Evolutionary conservation across 1,140 invertebrate genomes (phyloP), one percentile per base, ranked within the genome.

Genomic region (Drosophila littoralis): DNA sequence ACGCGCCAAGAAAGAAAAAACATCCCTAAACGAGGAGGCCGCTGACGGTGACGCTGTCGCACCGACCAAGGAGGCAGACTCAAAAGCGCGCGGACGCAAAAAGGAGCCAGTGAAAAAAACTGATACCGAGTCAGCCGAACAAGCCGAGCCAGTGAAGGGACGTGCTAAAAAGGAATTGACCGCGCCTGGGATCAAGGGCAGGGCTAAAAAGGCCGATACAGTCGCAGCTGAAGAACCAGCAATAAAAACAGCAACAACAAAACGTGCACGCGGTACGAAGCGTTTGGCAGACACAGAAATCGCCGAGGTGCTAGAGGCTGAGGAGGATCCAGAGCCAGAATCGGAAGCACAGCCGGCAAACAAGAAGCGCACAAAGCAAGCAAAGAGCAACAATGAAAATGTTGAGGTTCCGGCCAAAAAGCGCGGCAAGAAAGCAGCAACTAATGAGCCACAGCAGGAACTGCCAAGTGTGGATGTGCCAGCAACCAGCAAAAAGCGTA

Each of bases 71-170:
- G 60, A 43, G 28, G 2, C n/a, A n/a, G 50, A 63, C 35, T 1
- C 70, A 51, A 72, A 93, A 91, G 57, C 90, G 83, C 68, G 55
- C 75, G 46, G 93, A 64, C 88, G 78, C n/a, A 80, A 70, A 61
- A 79, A 50, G 28, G 77, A 84, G 5, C 10, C 54, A 10, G 36
- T 10, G 36, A 65, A 10, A 28, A 48, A 8, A 52, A 45, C 1
- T 7, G 9, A 2, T 4, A 17, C 8, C 7, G 79, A 69, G 13
- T 28, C n/a, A 3, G 22, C 12, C 13, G 58, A 54, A 38, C 70
- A 64, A 6, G 33, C 17, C 1, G 33, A 8, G 10, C 4, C 45
- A 36, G 15, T 45, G 7, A 83, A 83, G 6, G 59, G 58, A 15
- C 45, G 63, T 1, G 12, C 35, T 1, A 79, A 83, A 7, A 79